Percentiles rank a stretch among this genome's conserved stretches.
phyloP scores from a whole-genome alignment of 2,113 vertebrate species.

The Promerops cafer region DNA sequence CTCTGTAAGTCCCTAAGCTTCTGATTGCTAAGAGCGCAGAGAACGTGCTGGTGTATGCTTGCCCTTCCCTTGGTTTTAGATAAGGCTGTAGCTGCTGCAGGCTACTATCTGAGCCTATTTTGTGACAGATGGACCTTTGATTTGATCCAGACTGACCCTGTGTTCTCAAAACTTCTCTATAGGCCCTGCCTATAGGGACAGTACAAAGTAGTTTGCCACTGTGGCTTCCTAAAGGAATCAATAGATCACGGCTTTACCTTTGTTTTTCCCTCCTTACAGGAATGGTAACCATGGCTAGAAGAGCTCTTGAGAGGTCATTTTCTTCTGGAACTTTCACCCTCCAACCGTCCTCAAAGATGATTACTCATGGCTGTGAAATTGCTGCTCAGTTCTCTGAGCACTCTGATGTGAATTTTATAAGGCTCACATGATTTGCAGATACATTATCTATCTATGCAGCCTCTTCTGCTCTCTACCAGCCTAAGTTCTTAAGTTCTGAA shows the following conservation, averaged over 20 bases:
- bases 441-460: not conserved
- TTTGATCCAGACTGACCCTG: not conserved
- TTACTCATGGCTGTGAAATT: not conserved
- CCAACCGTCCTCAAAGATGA: not conserved
- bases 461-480: not conserved
- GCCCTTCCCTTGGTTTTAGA: not conserved
- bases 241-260: not conserved
- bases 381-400: not conserved
- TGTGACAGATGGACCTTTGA: not conserved
- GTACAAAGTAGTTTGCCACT: not conserved
- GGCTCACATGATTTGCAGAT: not conserved
- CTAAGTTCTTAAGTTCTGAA: not conserved
- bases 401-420: not conserved
- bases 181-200: not conserved
- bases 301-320: not conserved
- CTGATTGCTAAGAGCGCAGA: not conserved
- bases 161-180: not conserved
- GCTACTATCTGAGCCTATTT: not conserved
- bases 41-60: not conserved
- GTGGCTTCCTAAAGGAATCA: not conserved
- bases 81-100: not conserved
- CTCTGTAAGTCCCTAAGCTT: slow-evolving; percentile 14
- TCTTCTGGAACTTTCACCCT: not conserved
- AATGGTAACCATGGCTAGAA: not conserved
- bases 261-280: not conserved